Base-by-base conservation (phyloP, 30 jellyfish, hydroid and myxozoan genomes). In the Aurelia sp. region DNA sequence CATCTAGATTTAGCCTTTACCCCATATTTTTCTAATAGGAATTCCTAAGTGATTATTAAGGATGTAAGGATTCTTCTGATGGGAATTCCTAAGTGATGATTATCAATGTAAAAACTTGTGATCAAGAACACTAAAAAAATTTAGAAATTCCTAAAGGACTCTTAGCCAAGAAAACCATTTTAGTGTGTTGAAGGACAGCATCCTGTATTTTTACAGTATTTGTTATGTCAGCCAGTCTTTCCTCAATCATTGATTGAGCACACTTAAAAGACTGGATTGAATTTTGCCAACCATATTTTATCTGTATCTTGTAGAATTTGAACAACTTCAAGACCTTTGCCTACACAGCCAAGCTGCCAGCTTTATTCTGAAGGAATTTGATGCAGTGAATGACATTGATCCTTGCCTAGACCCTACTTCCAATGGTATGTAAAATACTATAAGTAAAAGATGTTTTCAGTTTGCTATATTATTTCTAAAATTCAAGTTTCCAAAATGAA, bases 301-400 rank as follows among this genome's bases (percentile, higher is more conserved):
- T 57, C 10, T 57, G 22, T 57, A 15, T 57, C 66, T 57, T 57
- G 15, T 15, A 57, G 66, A 57, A 57, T 57, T 57, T 57, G 66
- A 57, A 15, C 19, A 57, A 57, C 66, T 57, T 57, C 66, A 57
- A 57, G 66, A 57, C 66, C 66, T 57, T 57, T 59, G 68, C 68
- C 68, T 59, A 12, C 68, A 59, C 68, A 59, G 68, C 68, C 23
- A 59, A 59, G 68, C 68, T 59, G 68, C 68, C 21, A 59, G 68
- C 68, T 59, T 59, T 59, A 59, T 59, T 11, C 68, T 59, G 11
- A n/a, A 59, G 30, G 68, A 59, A 30, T 59, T 59, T 59, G 68
- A 59, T 59, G 68, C 68, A 59, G 68, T 59, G 68, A 59, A 59
- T 59, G 68, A 59, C 13, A 59, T 59, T 59, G 68, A 59, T 12